phyloP scores from a whole-genome alignment of 2,113 vertebrate genomes.

The Caloenas nicobarica region DNA sequence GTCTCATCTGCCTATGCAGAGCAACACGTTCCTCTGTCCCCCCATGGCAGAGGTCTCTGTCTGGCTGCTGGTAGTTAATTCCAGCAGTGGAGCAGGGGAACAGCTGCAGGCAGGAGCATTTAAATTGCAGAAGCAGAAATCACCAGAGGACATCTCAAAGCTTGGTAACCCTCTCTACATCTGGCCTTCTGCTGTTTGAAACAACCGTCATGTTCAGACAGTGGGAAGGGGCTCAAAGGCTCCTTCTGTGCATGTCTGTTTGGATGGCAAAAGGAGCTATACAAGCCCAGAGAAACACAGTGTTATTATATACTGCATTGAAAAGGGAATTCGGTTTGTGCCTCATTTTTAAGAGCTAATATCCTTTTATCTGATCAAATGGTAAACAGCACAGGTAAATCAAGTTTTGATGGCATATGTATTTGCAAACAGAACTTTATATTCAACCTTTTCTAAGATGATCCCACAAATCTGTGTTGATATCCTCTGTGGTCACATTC shows the following conservation, averaged over 20 bases:
- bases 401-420: conserved; percentile 41
- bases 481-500: conserved; percentile 46
- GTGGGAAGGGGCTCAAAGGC: background rate
- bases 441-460: conserved; percentile 43
- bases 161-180: background rate
- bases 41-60: background rate
- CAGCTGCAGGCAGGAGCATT: background rate
- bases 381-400: conserved; percentile 57
- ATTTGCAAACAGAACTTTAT: conserved; percentile 60
- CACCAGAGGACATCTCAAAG: background rate
- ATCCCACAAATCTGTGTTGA: conserved; percentile 47
- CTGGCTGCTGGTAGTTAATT: background rate
- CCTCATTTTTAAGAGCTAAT: conserved; percentile 56
- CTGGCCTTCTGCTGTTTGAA: background rate
- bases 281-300: background rate
- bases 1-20: background rate
- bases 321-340: conserved; percentile 51
- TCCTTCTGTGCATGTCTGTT: background rate
- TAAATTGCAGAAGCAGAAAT: background rate
- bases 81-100: background rate
- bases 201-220: background rate
- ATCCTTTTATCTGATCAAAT: conserved; percentile 67
- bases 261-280: background rate
- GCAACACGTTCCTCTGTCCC: background rate
- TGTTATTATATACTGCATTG: background rate